Evolutionary conservation across 2,113 vertebrate species (phyloP).

Genomic region (Lophura nycthemera): DNA sequence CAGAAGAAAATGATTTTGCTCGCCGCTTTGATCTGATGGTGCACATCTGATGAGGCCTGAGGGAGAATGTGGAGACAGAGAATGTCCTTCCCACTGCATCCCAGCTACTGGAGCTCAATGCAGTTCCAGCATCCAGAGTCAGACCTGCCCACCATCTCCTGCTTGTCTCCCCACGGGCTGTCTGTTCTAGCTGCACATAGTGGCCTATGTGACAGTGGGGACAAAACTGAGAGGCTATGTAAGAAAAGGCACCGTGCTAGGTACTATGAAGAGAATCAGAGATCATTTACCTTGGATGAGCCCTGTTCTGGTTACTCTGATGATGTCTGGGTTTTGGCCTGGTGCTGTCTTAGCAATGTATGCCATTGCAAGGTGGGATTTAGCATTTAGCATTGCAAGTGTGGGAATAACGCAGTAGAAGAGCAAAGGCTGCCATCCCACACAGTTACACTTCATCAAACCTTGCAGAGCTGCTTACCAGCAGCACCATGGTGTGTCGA

Average conservation of each 20-base stretch:
- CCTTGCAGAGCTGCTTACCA: background rate
- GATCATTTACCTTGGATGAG: too few species aligned
- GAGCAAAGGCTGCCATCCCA: background rate
- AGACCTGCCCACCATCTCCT: background rate
- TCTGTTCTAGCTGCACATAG: background rate
- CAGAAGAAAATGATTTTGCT: background rate
- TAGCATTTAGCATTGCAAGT: too few species aligned
- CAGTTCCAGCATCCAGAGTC: background rate
- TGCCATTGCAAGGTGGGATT: background rate
- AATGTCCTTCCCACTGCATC: background rate
- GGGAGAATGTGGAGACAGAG: background rate
- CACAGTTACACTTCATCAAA: fast-evolving
- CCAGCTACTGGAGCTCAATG: background rate
- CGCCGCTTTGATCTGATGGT: background rate
- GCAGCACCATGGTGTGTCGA: fast-evolving
- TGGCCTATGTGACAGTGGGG: background rate
- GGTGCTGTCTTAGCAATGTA: background rate
- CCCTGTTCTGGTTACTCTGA: too few species aligned
- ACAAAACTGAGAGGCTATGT: background rate
- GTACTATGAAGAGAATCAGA: background rate
- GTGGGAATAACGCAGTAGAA: background rate
- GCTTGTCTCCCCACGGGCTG: background rate
- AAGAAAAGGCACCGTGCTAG: background rate
- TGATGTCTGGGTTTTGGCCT: too few species aligned
- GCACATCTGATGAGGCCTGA: background rate